Conservation (phyloP, 2,888 invertebrate species). For the Tachina grossa region DNA sequence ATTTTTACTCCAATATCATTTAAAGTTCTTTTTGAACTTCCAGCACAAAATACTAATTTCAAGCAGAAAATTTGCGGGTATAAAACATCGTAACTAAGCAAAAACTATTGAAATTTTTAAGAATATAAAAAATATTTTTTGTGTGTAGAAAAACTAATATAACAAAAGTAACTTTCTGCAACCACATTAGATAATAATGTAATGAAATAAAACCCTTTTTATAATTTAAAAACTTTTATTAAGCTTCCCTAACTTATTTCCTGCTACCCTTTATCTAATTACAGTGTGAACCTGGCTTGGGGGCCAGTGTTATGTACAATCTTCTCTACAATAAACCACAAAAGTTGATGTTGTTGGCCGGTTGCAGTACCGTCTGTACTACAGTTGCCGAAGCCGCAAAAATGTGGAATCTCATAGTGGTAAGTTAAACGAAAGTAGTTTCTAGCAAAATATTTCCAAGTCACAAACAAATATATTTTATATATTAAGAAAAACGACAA, state of each 20-base stretch:
- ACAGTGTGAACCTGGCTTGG: constrained; percentile 99
- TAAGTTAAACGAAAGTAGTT: constrained; percentile 84
- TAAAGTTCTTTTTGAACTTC: too few species aligned
- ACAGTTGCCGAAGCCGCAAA: constrained; percentile 99
- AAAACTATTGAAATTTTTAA: too few species aligned
- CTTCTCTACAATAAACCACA: constrained; percentile 97
- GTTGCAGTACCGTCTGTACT: constrained; percentile 99
- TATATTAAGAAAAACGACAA: neutral
- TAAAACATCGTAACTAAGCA: too few species aligned
- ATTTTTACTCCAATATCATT: too few species aligned
- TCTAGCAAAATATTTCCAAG: neutral
- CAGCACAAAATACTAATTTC: too few species aligned
- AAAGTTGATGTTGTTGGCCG: constrained; percentile 96
- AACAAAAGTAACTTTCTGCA: neutral
- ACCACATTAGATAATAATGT: neutral
- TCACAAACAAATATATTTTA: neutral
- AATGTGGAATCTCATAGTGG: constrained; percentile 99
- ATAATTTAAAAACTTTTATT: neutral
- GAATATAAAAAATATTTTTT: too few species aligned
- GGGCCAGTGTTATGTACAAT: constrained; percentile 99
- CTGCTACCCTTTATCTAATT: constrained; percentile 73
- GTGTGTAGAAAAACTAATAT: too few species aligned
- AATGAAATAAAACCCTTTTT: neutral
- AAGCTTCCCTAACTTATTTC: neutral
- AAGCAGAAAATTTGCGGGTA: too few species aligned